Percentiles rank a stretch among this genome's conserved stretches.
Conservation (phyloP, 2,888 invertebrate genomes). For the Tanypteryx hageni region DNA sequence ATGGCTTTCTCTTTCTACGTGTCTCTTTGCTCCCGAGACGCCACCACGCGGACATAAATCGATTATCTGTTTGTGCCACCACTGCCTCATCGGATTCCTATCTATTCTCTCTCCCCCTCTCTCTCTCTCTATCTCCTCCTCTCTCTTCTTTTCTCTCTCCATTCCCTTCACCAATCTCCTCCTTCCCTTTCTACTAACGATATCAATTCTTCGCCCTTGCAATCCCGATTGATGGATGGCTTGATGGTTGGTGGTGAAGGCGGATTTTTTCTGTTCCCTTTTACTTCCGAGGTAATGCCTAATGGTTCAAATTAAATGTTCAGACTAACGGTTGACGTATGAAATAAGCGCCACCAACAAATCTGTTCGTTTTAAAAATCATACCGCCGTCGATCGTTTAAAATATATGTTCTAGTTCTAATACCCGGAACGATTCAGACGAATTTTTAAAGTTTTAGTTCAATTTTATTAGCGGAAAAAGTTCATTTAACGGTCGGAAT, state of each 20-base stretch:
- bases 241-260: background rate
- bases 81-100: background rate
- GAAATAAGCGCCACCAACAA: too few relatives aligned
- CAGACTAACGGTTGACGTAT: too few relatives aligned
- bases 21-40: constrained; percentile 12
- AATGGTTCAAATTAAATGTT: background rate
- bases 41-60: constrained; percentile 21
- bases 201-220: background rate
- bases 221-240: constrained; percentile 22
- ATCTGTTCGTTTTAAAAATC: too few relatives aligned
- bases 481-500: too few relatives aligned
- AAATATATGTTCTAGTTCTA: too few relatives aligned
- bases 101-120: background rate
- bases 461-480: too few relatives aligned
- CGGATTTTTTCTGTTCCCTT: background rate
- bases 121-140: background rate
- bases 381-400: too few relatives aligned
- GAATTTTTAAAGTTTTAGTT: too few relatives aligned
- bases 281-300: background rate
- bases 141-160: background rate
- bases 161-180: background rate
- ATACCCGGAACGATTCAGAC: too few relatives aligned
- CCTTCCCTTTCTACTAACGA: background rate
- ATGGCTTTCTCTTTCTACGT: constrained; percentile 19
- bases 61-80: constrained; percentile 22